A percentile compares a stretch with the other conserved stretches of the same genome.
Evolutionary conservation across 1,140 invertebrate species (phyloP).

Genomic region (Drosophila murphyi): DNA sequence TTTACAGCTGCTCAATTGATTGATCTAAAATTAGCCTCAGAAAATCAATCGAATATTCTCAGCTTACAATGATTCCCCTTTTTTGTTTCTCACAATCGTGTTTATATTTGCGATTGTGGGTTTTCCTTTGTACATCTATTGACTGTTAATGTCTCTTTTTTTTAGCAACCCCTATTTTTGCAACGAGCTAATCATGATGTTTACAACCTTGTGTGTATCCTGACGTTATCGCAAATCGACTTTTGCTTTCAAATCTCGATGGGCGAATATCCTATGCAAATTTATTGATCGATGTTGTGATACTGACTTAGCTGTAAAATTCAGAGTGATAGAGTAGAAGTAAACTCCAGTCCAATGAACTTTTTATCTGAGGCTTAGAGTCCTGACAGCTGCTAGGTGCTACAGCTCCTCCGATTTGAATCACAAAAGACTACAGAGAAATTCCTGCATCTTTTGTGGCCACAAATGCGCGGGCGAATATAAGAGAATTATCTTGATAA

Average conservation of each 20-base stretch:
- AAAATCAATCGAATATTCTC: slow-evolving; percentile 4
- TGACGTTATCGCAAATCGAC: slow-evolving; percentile 7
- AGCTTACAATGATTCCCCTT: slow-evolving; percentile 15
- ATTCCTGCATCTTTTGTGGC: slow-evolving; percentile 47
- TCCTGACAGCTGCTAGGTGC: slow-evolving; percentile 53
- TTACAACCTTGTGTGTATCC: slow-evolving; percentile 57
- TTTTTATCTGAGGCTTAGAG: neutral
- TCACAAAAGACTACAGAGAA: slow-evolving; percentile 26
- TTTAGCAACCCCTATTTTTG: slow-evolving; percentile 41
- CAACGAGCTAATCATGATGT: slow-evolving; percentile 63
- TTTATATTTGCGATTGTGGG: slow-evolving; percentile 70
- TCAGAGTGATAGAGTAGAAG: neutral
- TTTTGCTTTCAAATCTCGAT: slow-evolving; percentile 51
- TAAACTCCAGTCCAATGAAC: slow-evolving; percentile 36
- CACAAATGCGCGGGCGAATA: slow-evolving; percentile 62
- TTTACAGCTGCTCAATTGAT: neutral
- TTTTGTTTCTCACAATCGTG: slow-evolving; percentile 41
- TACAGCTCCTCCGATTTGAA: slow-evolving; percentile 48
- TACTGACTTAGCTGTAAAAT: slow-evolving; percentile 44
- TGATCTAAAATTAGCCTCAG: slow-evolving; percentile 2
- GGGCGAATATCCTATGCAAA: slow-evolving; percentile 38
- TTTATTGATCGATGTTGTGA: slow-evolving; percentile 52
- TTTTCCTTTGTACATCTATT: slow-evolving; percentile 59
- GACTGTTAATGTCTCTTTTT: slow-evolving; percentile 38
- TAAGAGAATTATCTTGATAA: slow-evolving; percentile 36